Conservation (phyloP, 92 coral and sea anemone species). For the Palythoa heliodiscus region DNA sequence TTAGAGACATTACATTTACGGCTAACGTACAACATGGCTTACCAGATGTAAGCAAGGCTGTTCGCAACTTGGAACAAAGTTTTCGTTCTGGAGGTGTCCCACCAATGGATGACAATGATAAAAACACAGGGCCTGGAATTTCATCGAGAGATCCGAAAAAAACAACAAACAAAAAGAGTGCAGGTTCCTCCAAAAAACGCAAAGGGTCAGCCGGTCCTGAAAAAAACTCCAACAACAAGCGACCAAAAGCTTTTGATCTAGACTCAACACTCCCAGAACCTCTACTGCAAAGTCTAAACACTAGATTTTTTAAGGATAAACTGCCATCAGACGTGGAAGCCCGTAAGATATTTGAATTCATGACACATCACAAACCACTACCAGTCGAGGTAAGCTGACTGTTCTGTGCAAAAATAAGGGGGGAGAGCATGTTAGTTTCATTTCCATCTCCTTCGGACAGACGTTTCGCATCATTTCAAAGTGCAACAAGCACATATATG, state of each 20-base stretch:
- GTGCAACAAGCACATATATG: background rate
- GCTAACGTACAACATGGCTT: conserved; percentile 12
- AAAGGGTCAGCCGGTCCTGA: background rate
- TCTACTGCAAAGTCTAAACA: conserved; percentile 3
- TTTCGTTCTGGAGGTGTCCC: conserved; percentile 10
- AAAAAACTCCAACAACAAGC: conserved; percentile 7
- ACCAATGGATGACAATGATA: background rate
- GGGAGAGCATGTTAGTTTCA: background rate
- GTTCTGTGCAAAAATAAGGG: background rate
- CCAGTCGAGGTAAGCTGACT: conserved; percentile 25
- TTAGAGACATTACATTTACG: conserved; percentile 11
- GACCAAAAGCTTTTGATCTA: background rate
- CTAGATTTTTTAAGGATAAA: conserved; percentile 11
- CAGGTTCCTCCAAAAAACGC: background rate
- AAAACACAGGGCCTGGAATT: background rate
- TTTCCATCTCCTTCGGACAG: conserved; percentile 2
- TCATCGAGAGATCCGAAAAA: background rate
- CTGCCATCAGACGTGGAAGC: conserved; percentile 1
- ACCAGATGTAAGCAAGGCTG: conserved; percentile 20
- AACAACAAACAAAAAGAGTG: conserved; percentile 16
- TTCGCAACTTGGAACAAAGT: conserved; percentile 22
- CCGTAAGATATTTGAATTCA: conserved; percentile 9
- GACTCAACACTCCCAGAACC: conserved; percentile 14
- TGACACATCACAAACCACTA: background rate
- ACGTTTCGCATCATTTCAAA: conserved; percentile 1